phyloP scores from a whole-genome alignment of 2,113 vertebrate genomes.

The Corydoras maculifer region DNA sequence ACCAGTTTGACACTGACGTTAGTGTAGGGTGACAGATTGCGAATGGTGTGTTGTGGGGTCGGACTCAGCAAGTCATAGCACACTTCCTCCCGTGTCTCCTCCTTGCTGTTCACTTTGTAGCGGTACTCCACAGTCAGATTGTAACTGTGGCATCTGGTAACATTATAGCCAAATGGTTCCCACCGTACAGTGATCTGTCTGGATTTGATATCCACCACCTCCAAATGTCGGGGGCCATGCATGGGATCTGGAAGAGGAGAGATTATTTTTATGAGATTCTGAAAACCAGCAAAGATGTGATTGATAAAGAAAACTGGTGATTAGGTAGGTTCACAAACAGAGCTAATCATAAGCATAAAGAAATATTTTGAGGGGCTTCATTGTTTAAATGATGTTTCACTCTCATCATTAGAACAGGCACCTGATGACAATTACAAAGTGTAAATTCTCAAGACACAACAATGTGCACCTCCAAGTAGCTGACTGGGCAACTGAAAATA shows the following conservation, averaged over 20 bases:
- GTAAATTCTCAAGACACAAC: no score
- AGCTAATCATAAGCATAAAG: neutral
- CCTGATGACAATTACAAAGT: no score
- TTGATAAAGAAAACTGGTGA: neutral
- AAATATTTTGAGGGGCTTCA: neutral
- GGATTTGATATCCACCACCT: conserved; percentile 85
- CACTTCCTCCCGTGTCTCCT: conserved; percentile 81
- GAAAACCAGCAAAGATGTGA: neutral
- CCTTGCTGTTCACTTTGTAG: conserved; percentile 73
- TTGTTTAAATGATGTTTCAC: no score
- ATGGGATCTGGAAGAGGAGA: conserved; percentile 76
- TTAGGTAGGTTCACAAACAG: neutral
- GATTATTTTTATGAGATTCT: neutral
- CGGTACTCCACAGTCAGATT: conserved; percentile 89
- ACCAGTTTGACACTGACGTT: conserved; percentile 87
- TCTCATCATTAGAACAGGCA: no score
- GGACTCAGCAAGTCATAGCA: conserved; percentile 76
- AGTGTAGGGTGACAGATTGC: conserved; percentile 84
- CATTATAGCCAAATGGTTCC: conserved; percentile 94
- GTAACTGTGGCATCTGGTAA: conserved; percentile 90
- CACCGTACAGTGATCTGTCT: conserved; percentile 87
- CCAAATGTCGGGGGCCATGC: conserved; percentile 80
- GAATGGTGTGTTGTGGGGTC: conserved; percentile 78
- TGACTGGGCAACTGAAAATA: no score
- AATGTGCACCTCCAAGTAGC: no score